phyloP scores from a whole-genome alignment of 2,888 invertebrate genomes.

The Aleiodes testaceus region DNA sequence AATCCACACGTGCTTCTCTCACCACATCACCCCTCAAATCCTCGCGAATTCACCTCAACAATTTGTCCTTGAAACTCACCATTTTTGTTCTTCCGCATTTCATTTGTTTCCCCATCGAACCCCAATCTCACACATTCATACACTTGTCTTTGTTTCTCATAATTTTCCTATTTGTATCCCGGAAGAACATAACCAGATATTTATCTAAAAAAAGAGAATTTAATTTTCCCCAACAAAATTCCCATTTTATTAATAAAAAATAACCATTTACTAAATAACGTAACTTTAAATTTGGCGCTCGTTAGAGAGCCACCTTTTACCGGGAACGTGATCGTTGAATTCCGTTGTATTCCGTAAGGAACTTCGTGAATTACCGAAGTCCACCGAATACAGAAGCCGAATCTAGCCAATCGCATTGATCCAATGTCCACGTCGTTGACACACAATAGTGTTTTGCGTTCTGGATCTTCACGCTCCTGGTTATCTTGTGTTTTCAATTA shows the following conservation, averaged over 20 bases:
- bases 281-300: slow-evolving; percentile 6
- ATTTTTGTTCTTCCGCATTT: too few relatives aligned
- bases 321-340: slow-evolving; percentile 17
- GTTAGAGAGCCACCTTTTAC: slow-evolving; percentile 11
- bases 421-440: slow-evolving; percentile 71
- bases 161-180: too few relatives aligned
- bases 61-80: not conserved
- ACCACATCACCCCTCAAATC: not conserved
- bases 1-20: not conserved
- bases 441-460: slow-evolving; percentile 69
- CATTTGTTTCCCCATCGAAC: too few relatives aligned
- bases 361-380: slow-evolving; percentile 13
- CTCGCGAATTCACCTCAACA: too few relatives aligned
- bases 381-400: slow-evolving; percentile 14
- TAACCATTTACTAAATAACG: not conserved
- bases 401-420: slow-evolving; percentile 57
- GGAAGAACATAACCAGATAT: too few relatives aligned
- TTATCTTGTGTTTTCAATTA: slow-evolving; percentile 71
- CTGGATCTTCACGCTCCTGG: slow-evolving; percentile 70
- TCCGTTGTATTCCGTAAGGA: slow-evolving; percentile 13
- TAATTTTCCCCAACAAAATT: too few relatives aligned
- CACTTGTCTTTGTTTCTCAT: too few relatives aligned
- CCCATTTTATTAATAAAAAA: not conserved
- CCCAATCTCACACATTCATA: too few relatives aligned
- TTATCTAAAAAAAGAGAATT: too few relatives aligned